Percentiles rank a stretch among this genome's conserved stretches.
Conservation (phyloP, 2,113 vertebrate species). For the Percopsis transmontana region DNA sequence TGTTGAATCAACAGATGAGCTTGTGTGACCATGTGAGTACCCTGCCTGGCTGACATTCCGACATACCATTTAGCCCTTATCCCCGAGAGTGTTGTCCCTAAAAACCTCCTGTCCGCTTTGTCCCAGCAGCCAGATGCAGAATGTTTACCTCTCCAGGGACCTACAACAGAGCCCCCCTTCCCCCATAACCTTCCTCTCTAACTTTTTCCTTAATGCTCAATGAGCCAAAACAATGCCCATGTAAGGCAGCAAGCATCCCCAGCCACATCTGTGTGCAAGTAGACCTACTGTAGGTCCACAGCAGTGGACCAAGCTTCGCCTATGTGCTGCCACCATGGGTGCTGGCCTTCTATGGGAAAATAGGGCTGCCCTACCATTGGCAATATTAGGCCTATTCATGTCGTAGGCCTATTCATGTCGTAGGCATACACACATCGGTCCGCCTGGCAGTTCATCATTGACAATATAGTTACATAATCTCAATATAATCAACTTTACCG, state of each 20-base stretch:
- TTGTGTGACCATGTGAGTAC: background rate
- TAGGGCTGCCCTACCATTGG: background rate
- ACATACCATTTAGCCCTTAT: background rate
- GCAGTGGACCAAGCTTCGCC: slow-evolving; percentile 13
- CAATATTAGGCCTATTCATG: background rate
- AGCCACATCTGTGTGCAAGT: background rate
- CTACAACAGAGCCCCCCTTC: background rate
- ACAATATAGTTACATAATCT: background rate
- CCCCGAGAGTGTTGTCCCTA: background rate
- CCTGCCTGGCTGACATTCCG: background rate
- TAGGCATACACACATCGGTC: background rate
- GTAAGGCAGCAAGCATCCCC: slow-evolving; percentile 58
- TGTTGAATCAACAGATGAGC: background rate
- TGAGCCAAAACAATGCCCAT: slow-evolving; percentile 52
- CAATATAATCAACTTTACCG: background rate
- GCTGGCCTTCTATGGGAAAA: slow-evolving; percentile 66
- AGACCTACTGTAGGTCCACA: too few relatives aligned
- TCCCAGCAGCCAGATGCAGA: slow-evolving; percentile 20
- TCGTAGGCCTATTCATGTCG: background rate
- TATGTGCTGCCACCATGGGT: slow-evolving; percentile 11
- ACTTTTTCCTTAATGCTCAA: slow-evolving; percentile 26
- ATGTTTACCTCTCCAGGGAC: slow-evolving; percentile 36
- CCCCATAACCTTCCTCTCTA: slow-evolving; percentile 10
- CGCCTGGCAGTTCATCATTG: background rate
- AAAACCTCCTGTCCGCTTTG: background rate